Conservation (phyloP, 2,888 invertebrate genomes). For the Drosophila testacea region DNA sequence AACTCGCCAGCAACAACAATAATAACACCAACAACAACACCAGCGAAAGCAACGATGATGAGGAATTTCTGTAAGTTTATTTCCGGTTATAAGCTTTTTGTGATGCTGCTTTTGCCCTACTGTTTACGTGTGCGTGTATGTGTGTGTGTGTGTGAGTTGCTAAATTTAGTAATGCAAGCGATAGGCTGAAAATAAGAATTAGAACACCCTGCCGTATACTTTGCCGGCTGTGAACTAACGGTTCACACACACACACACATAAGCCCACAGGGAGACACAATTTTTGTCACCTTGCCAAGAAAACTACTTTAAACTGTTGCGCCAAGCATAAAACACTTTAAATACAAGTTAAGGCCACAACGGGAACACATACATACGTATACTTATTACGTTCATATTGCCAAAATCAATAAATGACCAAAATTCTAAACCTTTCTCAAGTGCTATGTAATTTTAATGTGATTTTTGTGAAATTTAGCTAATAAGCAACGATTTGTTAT, state of each 20-base stretch:
- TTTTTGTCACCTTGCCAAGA: conserved; percentile 69
- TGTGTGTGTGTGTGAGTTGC: conserved; percentile 48
- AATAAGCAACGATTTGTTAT: neutral
- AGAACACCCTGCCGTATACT: conserved; percentile 74
- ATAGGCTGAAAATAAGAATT: conserved; percentile 79
- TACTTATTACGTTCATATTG: conserved; percentile 24
- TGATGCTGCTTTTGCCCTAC: conserved; percentile 24
- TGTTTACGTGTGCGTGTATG: conserved; percentile 10
- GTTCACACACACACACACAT: conserved; percentile 30
- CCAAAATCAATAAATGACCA: conserved; percentile 69
- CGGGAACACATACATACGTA: conserved; percentile 13
- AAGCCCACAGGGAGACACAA: conserved; percentile 28
- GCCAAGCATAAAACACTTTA: conserved; percentile 43
- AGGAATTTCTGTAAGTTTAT: conserved; percentile 77
- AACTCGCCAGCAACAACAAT: conserved; percentile 27
- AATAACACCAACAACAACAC: conserved; percentile 27
- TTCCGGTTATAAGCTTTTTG: conserved; percentile 46
- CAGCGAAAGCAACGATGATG: conserved; percentile 37
- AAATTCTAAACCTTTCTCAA: conserved; percentile 37
- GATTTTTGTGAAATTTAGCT: conserved; percentile 5
- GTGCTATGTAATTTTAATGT: conserved; percentile 12
- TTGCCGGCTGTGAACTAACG: conserved; percentile 59
- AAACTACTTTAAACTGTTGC: conserved; percentile 71
- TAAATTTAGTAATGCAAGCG: conserved; percentile 74
- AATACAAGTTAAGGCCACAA: conserved; percentile 28